phyloP scores from a whole-genome alignment of 2,888 invertebrate species.

The Agrenia bidenticulata region DNA sequence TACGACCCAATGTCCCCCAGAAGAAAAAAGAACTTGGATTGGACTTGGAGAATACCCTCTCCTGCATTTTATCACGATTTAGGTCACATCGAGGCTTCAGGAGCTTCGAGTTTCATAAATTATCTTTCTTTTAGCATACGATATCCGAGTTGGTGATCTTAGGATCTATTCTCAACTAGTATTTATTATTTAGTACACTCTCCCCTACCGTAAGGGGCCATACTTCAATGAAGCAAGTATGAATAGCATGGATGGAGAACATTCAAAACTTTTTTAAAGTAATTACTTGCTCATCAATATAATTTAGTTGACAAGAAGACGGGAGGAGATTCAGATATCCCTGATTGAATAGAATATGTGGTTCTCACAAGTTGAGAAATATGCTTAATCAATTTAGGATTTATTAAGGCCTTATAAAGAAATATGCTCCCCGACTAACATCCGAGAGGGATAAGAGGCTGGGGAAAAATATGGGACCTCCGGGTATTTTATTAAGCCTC shows the following conservation, averaged over 20 bases:
- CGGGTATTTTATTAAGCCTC: no score
- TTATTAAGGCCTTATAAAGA: not conserved
- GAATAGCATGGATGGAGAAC: no score
- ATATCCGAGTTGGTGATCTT: no score
- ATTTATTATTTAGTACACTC: no score
- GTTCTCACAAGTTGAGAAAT: no score
- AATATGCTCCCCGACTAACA: not conserved
- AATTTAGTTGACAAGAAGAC: not conserved
- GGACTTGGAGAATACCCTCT: not conserved
- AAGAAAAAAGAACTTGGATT: no score
- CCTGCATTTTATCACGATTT: not conserved
- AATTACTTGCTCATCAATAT: not conserved
- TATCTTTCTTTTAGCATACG: conserved; percentile 16
- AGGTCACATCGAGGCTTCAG: conserved; percentile 6
- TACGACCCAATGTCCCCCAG: no score
- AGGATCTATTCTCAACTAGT: no score
- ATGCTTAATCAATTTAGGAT: conserved; percentile 2
- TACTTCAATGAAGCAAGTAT: no score
- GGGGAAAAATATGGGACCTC: no score
- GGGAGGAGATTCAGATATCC: not conserved
- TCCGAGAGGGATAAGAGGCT: no score
- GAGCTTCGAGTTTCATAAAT: conserved; percentile 7
- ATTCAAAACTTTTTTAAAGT: not conserved
- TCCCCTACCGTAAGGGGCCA: no score
- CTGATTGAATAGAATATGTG: not conserved